Conservation (phyloP, 2,888 invertebrate species). For the Lapara coniferarum region DNA sequence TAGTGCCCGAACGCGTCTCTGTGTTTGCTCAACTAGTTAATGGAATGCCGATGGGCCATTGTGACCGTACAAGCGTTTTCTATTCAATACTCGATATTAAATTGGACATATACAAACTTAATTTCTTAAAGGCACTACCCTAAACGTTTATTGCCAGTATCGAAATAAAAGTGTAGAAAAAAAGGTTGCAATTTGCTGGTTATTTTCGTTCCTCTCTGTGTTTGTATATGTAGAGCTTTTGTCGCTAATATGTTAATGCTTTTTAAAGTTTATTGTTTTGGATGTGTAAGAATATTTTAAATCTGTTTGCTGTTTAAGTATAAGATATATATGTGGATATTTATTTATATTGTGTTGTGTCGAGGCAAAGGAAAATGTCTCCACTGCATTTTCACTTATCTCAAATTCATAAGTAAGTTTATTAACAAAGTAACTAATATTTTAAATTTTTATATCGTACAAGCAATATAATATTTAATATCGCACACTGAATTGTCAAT, state of each 20-base stretch:
- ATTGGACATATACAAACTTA: slow-evolving; percentile 42
- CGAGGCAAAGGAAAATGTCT: no score
- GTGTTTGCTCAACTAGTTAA: slow-evolving; percentile 79
- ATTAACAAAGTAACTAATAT: no score
- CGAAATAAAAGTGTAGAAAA: slow-evolving; percentile 8
- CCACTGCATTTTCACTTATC: no score
- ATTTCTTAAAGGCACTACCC: slow-evolving; percentile 49
- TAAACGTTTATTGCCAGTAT: slow-evolving; percentile 2
- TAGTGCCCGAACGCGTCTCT: slow-evolving; percentile 70
- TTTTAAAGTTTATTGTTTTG: background rate
- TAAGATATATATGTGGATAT: no score
- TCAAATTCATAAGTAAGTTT: no score
- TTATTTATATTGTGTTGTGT: no score
- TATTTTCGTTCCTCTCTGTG: background rate
- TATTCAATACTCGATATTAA: slow-evolving; percentile 71
- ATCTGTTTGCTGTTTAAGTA: no score
- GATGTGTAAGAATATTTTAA: background rate
- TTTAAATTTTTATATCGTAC: no score
- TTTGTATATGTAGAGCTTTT: background rate
- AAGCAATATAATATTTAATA: no score
- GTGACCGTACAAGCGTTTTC: slow-evolving; percentile 69
- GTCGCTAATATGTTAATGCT: background rate
- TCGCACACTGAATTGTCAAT: no score
- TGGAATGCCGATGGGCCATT: slow-evolving; percentile 79
- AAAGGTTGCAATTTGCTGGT: background rate